Conservation (phyloP, 2,888 invertebrate genomes). For the Dinocampus coccinellae region DNA sequence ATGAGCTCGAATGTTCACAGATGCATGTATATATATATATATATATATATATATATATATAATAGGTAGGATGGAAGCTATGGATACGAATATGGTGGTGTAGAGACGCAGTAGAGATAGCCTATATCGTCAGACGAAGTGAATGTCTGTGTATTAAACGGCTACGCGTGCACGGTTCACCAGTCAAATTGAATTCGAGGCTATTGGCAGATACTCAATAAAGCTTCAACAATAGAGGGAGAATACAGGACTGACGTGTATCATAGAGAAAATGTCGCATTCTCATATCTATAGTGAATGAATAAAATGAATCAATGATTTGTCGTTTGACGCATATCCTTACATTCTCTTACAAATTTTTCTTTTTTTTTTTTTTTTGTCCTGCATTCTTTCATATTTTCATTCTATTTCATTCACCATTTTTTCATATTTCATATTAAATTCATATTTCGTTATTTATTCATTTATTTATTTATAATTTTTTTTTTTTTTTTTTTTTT, state of each 20-base stretch:
- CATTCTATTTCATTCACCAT: not conserved
- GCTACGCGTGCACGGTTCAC: constrained; percentile 31
- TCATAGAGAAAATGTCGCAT: not conserved
- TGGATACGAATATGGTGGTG: constrained; percentile 14
- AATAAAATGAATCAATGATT: constrained; percentile 1
- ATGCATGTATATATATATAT: too few relatives aligned
- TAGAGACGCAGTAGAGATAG: constrained; percentile 1
- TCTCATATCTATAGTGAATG: not conserved
- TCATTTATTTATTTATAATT: not conserved
- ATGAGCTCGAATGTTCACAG: not conserved
- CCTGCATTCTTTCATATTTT: not conserved
- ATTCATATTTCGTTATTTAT: too few relatives aligned
- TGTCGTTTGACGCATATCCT: not conserved
- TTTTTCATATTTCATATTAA: not conserved
- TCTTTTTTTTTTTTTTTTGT: not conserved
- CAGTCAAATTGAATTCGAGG: constrained; percentile 57
- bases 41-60: not conserved
- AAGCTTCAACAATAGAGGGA: constrained; percentile 51
- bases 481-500: not conserved
- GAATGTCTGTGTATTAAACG: constrained; percentile 32
- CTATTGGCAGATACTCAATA: constrained; percentile 59
- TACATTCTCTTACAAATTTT: not conserved
- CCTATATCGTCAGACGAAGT: constrained; percentile 15
- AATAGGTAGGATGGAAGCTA: not conserved
- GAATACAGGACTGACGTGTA: not conserved